Evolutionary conservation across 92 coral and sea anemone species (phyloP).

Genomic region (Heteractis magnifica): DNA sequence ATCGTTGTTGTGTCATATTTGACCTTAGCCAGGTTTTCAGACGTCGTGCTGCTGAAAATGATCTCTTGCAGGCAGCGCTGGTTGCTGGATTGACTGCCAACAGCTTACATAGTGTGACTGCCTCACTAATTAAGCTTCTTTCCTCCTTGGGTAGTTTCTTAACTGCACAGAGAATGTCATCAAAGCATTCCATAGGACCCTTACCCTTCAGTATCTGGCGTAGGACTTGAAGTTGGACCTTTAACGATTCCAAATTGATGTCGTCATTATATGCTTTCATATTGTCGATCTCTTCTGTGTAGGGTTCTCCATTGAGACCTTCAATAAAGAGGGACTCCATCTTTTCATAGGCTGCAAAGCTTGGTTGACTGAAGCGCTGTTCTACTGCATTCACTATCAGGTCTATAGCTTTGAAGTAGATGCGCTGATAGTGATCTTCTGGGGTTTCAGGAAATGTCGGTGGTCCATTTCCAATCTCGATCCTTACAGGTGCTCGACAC

Average conservation of each 20-base stretch:
- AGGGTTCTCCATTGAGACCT: constrained; percentile 48
- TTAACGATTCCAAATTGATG: constrained; percentile 27
- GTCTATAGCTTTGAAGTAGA: constrained; percentile 69
- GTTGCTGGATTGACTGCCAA: constrained; percentile 47
- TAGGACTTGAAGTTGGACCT: constrained; percentile 32
- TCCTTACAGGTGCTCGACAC: constrained; percentile 56
- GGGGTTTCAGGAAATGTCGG: constrained; percentile 66
- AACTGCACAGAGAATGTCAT: constrained; percentile 39
- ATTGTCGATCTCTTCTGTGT: constrained; percentile 53
- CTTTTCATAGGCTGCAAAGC: constrained; percentile 55
- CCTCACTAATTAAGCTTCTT: constrained; percentile 37
- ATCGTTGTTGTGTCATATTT: constrained; percentile 38
- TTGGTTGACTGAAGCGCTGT: constrained; percentile 63
- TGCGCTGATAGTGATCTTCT: constrained; percentile 50
- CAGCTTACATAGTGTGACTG: constrained; percentile 33
- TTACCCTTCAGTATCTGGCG: constrained; percentile 32
- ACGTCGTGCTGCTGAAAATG: constrained; percentile 44
- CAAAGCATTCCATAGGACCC: constrained; percentile 45
- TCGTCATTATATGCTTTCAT: constrained; percentile 55
- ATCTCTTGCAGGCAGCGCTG: constrained; percentile 44
- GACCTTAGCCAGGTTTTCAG: constrained; percentile 54
- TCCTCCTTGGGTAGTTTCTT: constrained; percentile 39
- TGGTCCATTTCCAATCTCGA: constrained; percentile 57
- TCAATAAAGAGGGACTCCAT: constrained; percentile 60
- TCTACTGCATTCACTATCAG: constrained; percentile 66